Percentiles rank a stretch among this genome's conserved stretches.
Conservation (phyloP, 2,888 invertebrate genomes). For the Spodoptera picta region DNA sequence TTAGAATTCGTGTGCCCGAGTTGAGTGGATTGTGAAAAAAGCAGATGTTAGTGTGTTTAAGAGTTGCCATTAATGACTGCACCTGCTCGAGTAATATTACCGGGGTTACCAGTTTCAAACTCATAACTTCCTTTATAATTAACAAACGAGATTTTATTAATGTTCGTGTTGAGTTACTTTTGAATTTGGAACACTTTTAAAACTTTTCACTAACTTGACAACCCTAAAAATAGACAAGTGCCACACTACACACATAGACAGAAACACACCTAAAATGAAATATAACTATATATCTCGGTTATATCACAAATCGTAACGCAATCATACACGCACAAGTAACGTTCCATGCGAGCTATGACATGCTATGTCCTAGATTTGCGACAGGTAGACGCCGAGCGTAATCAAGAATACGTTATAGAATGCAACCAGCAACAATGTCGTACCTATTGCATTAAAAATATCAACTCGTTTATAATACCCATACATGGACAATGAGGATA, state of each 20-base stretch:
- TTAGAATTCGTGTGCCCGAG: constrained; percentile 75
- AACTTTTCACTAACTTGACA: constrained; percentile 21
- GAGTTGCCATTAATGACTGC: constrained; percentile 78
- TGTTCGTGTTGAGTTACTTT: constrained; percentile 14
- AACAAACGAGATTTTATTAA: constrained; percentile 34
- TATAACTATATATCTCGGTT: constrained; percentile 67
- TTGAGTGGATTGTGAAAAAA: constrained; percentile 80
- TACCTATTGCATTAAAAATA: constrained; percentile 64
- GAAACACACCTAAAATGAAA: constrained; percentile 64
- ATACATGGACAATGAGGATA: constrained; percentile 64
- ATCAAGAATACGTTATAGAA: constrained; percentile 70
- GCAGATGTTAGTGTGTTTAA: constrained; percentile 82
- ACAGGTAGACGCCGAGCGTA: constrained; percentile 77
- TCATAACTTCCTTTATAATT: constrained; percentile 44
- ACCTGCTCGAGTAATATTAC: constrained; percentile 77
- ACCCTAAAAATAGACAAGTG: constrained; percentile 45
- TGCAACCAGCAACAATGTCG: constrained; percentile 69
- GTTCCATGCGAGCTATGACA: constrained; percentile 82
- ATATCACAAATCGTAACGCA: constrained; percentile 83
- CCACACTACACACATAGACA: constrained; percentile 47
- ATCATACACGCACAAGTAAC: constrained; percentile 75
- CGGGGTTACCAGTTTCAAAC: constrained; percentile 62
- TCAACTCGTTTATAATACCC: constrained; percentile 48
- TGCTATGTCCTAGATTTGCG: constrained; percentile 85
- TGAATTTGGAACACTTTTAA: constrained; percentile 3